Percentiles rank a stretch among this genome's conserved stretches.
phyloP scores from a whole-genome alignment of 2,797 vertebrate genomes.

The Ceryle rudis region DNA sequence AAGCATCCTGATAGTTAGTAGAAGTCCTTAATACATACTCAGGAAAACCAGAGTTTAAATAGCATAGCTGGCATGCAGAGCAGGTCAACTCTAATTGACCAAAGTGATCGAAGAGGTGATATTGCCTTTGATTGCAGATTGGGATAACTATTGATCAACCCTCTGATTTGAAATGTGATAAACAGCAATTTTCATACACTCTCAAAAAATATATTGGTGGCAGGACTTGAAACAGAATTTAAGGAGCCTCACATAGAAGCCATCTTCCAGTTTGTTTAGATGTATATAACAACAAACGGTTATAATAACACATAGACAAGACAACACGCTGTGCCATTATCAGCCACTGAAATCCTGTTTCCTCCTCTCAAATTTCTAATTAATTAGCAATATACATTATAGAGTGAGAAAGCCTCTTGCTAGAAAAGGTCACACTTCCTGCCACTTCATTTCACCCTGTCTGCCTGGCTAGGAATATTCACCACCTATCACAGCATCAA shows the following conservation, averaged over 20 bases:
- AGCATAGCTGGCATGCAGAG: not conserved
- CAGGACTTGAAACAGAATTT: not conserved
- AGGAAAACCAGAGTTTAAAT: not conserved
- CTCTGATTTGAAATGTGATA: not conserved
- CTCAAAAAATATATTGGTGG: not conserved
- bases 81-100: not conserved
- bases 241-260: not conserved
- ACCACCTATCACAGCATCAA: slow-evolving; percentile 26
- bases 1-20: not conserved
- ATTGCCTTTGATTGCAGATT: not conserved
- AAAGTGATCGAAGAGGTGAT: not conserved
- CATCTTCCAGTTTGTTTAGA: not conserved
- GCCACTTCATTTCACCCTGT: not conserved
- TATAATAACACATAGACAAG: not conserved
- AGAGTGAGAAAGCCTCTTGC: not conserved
- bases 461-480: not conserved
- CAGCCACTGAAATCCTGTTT: not conserved
- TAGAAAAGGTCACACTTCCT: not conserved
- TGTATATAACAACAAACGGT: not conserved
- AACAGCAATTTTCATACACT: not conserved
- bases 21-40: not conserved
- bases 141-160: not conserved
- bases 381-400: not conserved
- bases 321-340: not conserved
- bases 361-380: slow-evolving; percentile 15